Evolutionary conservation across 2,113 vertebrate genomes (phyloP).

Genomic region (Oryctolagus cuniculus): mOryCun1.1 NC_091434.1:185323001-185323500

Average conservation of each 20-base stretch:
- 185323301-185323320: background rate
- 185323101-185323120: background rate
- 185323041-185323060: background rate
- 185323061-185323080: background rate
- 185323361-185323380: conserved; percentile 7
- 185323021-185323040: background rate
- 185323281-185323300: background rate
- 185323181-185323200: conserved; percentile 19
- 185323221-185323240: background rate
- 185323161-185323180: background rate
- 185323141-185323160: background rate
- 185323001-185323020: background rate
- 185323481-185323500: background rate
- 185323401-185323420: background rate
- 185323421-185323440: background rate
- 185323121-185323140: background rate
- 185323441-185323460: conserved; percentile 30
- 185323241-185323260: background rate
- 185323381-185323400: conserved; percentile 15
- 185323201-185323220: conserved; percentile 17
- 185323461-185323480: background rate
- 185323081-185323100: conserved; percentile 25
- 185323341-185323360: background rate
- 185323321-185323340: conserved; percentile 3
- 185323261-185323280: conserved; percentile 53